Evolutionary conservation across 1,140 invertebrate species (phyloP), one percentile per base, ranked within the genome.

Genomic region (Dinoponera quadriceps): DNA sequence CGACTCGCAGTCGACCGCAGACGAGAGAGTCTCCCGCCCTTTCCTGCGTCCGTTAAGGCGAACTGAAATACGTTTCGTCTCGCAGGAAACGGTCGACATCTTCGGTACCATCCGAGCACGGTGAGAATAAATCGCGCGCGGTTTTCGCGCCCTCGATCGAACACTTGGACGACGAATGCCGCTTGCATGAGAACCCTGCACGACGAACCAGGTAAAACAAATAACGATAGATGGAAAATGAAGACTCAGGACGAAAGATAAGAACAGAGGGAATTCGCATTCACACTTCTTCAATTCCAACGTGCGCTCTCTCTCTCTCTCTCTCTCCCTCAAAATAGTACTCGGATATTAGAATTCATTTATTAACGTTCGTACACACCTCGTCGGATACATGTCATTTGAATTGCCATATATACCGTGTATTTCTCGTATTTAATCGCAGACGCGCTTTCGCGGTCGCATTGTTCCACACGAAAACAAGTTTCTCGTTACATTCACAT

Each of bases 1-100:
- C 91, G 92, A 88, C 87, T 88, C 85, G 86, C 83, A 85, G 71
- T 73, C 82, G 63, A 94, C 93, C 93, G 92, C 93, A 94, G 93
- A 93, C 91, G 88, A 83, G 82, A 92, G 87, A 92, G 87, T 82
- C 84, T 81, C 89, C 91, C 90, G 87, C 82, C 87, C 88, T 88
- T 86, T 89, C 62, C 82, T 81, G 33, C 57, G 77, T 78, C 81
- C 87, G 87, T 89, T 89, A 89, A 89, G 78, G 82, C 22, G 66
- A 82, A 84, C 81, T 78, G 65, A 89, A 89, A 86, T 77, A 78
- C 81, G n/a, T 75, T 86, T 74, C 33, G 84, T 81, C 73, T 59
- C 86, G 80, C 86, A 86, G 81, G 57, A 88, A 86, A 88, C 73
- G 65, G 77, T 88, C 83, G 78, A 83, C 87, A 88, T 84, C 75